A percentile compares a stretch with the other conserved stretches of the same genome.
These are phyloP conservation scores for Melanerpes formicivorus DNA, from an alignment of 2,113 vertebrate species.

Conservation along the genomic window DNA sequence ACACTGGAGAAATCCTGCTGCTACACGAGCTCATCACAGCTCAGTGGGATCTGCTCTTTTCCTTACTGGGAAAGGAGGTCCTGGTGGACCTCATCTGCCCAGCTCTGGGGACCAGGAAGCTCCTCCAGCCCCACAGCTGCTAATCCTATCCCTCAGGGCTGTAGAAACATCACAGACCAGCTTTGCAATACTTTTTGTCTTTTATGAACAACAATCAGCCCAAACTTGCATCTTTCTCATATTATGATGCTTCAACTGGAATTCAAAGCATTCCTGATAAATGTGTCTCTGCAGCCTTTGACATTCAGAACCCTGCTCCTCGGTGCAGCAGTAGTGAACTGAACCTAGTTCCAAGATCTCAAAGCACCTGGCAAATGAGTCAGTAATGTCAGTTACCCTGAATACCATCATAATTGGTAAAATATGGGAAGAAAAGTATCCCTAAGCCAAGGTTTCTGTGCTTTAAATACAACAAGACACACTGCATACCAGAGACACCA, in stretches of 20 bases:
- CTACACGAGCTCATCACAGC: background rate
- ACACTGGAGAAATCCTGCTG: background rate
- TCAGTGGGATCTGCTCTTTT: background rate
- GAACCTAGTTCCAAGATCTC: background rate
- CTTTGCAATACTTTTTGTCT: background rate
- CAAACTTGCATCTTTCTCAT: background rate
- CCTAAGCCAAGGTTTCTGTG: background rate
- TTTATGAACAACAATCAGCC: background rate
- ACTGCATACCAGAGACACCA: background rate
- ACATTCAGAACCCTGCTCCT: background rate
- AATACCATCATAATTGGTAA: background rate
- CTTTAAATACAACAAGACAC: background rate
- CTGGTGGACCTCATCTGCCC: background rate
- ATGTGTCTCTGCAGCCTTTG: background rate
- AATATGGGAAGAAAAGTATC: background rate
- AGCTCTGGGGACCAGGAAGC: accelerated
- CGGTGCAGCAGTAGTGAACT: background rate
- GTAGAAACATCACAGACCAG: background rate
- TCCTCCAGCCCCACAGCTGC: background rate
- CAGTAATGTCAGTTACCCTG: background rate
- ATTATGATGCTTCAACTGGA: background rate
- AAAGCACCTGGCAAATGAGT: slow-evolving; percentile 19
- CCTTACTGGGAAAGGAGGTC: background rate
- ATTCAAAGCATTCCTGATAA: background rate
- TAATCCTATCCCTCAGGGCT: background rate